Evolutionary conservation across 2,113 vertebrate genomes (phyloP).

Genomic region (Leptodactylus fuscus): DNA sequence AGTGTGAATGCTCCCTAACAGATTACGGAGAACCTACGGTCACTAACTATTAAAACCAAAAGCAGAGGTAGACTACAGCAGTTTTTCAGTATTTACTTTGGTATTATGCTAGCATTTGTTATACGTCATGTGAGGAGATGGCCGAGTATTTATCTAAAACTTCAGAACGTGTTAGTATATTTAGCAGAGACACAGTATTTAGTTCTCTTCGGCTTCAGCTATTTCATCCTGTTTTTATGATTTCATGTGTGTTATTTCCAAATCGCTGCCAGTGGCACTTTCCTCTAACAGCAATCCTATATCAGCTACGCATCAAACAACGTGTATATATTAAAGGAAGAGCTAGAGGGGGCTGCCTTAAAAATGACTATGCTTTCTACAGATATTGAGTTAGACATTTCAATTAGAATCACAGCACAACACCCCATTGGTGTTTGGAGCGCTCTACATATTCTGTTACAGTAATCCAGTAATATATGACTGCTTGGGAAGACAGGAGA

Average conservation of each 20-base stretch:
- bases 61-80: too few species aligned
- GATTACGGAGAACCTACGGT: too few species aligned
- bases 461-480: constrained; percentile 10
- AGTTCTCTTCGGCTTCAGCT: neutral
- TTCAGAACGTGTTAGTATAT: neutral
- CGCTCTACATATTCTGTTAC: neutral
- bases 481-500: constrained; percentile 6
- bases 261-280: constrained; percentile 23
- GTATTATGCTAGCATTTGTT: neutral
- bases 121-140: neutral
- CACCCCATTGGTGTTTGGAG: neutral
- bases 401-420: constrained; percentile 22
- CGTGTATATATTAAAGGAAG: constrained; percentile 13
- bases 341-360: constrained; percentile 33
- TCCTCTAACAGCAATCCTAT: neutral
- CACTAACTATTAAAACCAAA: too few species aligned
- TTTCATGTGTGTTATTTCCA: constrained; percentile 11
- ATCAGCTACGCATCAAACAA: constrained; percentile 11
- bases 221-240: neutral
- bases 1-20: too few species aligned
- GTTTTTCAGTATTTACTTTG: neutral
- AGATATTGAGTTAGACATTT: neutral
- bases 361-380: constrained; percentile 16
- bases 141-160: neutral
- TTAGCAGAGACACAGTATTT: neutral